Base-by-base conservation (phyloP, 2,797 vertebrate species). In the Pristis pectinata region DNA sequence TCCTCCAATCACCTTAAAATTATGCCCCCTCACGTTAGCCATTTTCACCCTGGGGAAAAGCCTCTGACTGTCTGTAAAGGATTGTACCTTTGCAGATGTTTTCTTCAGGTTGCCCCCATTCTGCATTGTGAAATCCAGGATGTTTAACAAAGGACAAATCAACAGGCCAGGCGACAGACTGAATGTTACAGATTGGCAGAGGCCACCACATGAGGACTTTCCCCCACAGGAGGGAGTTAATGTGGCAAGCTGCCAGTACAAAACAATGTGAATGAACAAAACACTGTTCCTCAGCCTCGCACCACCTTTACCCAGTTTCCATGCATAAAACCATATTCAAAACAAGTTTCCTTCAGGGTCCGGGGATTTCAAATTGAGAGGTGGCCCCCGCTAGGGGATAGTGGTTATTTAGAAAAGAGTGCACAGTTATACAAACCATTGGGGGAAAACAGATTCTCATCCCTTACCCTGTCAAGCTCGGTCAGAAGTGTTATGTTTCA, bases 191-290 rank as follows among this genome's bases (percentile, higher is more conserved):
- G 59, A 95, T 95, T 22, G 95, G 95, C 80, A 85, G 96, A 95
- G 96, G 96, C 95, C 95, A 96, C 96, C 97, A 97, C 80, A 96
- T 96, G 96, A 95, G 94, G 94, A 95, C 96, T 94, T 87, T 56
- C 83, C 56, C 49, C 30, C 53, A 6, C 49, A 56, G 53, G 53
- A 59, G 49, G 83, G 83, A 59, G 27, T 87, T 59, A 59, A 87
- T 56, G 53, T 59, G 53, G 83, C 83, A 87, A 87, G 30, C 30
- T 13, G 83, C 83, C 83, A 59, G 53, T 53, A 15, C 49, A 34
- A 59, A 87, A 87, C 53, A 56, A 87, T 53, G 49, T 53, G 44
- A 83, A 83, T 56, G 82, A 83, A 83, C 9, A 76, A 80, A 19
- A 41, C 37, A 80, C 4, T 17, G 19, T 17, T 22, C 2, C 19